These are phyloP conservation scores for Bombus turneri DNA, from an alignment of 1,140 invertebrate genomes.

Conservation along the genomic window DNA sequence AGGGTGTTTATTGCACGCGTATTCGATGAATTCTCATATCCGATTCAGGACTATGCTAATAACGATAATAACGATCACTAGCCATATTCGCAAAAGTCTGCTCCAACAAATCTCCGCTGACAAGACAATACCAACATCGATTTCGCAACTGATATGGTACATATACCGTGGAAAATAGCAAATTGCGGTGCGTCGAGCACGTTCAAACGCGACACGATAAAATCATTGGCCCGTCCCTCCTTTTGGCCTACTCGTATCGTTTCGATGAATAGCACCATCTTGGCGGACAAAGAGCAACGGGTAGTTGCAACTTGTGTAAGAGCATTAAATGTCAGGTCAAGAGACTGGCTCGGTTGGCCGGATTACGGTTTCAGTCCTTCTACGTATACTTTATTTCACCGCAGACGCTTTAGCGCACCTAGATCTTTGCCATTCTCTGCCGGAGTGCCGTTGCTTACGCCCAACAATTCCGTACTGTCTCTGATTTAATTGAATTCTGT, in stretches of 20 bases:
- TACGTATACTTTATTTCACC: slow-evolving; percentile 47
- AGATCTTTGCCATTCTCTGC: slow-evolving; percentile 36
- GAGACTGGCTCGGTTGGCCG: slow-evolving; percentile 65
- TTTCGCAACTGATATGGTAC: not conserved
- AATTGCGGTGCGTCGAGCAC: not conserved
- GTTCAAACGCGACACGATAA: slow-evolving; percentile 6
- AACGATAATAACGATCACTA: too few relatives aligned
- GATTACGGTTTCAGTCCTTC: slow-evolving; percentile 48
- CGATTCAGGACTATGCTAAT: too few relatives aligned
- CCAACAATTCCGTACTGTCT: not conserved
- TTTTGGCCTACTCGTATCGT: slow-evolving; percentile 42
- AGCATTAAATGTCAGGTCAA: slow-evolving; percentile 77
- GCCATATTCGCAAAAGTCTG: too few relatives aligned
- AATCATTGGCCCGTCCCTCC: slow-evolving; percentile 45
- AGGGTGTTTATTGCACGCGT: too few relatives aligned
- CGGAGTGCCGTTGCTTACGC: not conserved
- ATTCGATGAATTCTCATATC: not conserved
- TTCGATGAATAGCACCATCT: slow-evolving; percentile 64
- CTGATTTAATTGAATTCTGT: not conserved
- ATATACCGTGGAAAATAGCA: not conserved
- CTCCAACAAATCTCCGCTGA: too few relatives aligned
- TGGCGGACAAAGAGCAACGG: slow-evolving; percentile 69
- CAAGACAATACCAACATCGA: not conserved
- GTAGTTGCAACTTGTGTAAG: slow-evolving; percentile 71
- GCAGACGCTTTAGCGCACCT: slow-evolving; percentile 64